Conservation (phyloP, 2,113 vertebrate genomes). For the Microcebus tavaratra region DNA sequence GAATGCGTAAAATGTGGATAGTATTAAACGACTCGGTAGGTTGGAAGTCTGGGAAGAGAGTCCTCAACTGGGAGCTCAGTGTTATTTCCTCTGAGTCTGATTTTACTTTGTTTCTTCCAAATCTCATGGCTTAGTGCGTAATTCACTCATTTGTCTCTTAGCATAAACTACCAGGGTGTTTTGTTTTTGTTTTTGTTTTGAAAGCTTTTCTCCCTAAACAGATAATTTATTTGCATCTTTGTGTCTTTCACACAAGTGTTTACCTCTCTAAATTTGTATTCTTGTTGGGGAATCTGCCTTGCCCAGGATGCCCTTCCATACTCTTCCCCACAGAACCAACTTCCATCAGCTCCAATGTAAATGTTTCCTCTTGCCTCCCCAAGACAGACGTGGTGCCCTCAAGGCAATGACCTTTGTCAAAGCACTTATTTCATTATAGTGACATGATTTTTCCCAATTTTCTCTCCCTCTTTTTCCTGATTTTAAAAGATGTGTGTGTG, state of each 20-base stretch:
- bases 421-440: not conserved
- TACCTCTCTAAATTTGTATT: not conserved
- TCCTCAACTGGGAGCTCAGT: fast-evolving
- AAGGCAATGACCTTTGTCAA: not conserved
- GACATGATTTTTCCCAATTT: not conserved
- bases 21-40: fast-evolving
- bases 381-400: not conserved
- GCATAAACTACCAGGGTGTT: not conserved
- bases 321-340: not conserved
- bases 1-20: not conserved
- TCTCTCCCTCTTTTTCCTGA: not conserved
- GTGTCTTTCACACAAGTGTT: not conserved
- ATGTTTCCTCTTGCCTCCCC: not conserved
- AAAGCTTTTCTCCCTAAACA: not conserved
- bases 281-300: not conserved
- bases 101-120: not conserved
- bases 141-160: not conserved
- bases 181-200: not conserved
- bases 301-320: not conserved
- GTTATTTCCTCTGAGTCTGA: not conserved
- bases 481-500: not conserved
- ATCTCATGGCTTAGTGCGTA: not conserved
- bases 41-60: not conserved
- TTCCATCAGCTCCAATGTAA: not conserved
- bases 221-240: not conserved